phyloP scores from a whole-genome alignment of 1,140 invertebrate species.

The Lepidurus packardi region DNA sequence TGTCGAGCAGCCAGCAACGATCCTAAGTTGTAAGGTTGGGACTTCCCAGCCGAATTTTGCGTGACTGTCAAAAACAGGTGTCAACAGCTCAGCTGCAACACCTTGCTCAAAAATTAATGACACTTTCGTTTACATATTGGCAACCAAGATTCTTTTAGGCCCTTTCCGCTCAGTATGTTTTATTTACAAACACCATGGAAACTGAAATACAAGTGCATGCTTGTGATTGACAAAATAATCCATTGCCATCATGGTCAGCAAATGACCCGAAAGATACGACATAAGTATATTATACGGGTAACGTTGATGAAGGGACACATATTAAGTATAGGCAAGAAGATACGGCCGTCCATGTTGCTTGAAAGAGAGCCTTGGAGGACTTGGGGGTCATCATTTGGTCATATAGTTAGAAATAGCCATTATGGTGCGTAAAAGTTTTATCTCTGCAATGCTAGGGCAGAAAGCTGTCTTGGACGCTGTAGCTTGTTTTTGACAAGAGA shows the following conservation, averaged over 20 bases:
- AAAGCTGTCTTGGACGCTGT: slow-evolving; percentile 8
- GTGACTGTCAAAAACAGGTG: slow-evolving; percentile 14
- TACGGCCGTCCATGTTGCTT: too few species aligned
- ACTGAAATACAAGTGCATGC: not conserved
- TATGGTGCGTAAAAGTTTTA: too few species aligned
- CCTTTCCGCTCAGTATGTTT: not conserved
- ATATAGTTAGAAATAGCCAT: too few species aligned
- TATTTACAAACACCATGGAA: slow-evolving; percentile 5
- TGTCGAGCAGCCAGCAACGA: not conserved
- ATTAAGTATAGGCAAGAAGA: too few species aligned
- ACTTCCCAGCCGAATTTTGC: not conserved
- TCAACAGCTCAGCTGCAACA: slow-evolving; percentile 16
- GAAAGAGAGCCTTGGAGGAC: too few species aligned
- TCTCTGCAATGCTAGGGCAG: not conserved
- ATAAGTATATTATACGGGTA: too few species aligned
- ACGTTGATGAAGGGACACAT: too few species aligned
- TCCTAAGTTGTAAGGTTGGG: not conserved
- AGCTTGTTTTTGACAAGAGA: slow-evolving; percentile 18
- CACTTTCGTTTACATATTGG: not conserved
- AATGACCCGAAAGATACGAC: too few species aligned
- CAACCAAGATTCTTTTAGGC: not conserved
- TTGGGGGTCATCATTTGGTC: too few species aligned
- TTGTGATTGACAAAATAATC: not conserved
- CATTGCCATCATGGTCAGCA: not conserved
- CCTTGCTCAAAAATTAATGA: not conserved